Base-by-base conservation (phyloP, 2,113 vertebrate species). In the Scalopus aquaticus region DNA sequence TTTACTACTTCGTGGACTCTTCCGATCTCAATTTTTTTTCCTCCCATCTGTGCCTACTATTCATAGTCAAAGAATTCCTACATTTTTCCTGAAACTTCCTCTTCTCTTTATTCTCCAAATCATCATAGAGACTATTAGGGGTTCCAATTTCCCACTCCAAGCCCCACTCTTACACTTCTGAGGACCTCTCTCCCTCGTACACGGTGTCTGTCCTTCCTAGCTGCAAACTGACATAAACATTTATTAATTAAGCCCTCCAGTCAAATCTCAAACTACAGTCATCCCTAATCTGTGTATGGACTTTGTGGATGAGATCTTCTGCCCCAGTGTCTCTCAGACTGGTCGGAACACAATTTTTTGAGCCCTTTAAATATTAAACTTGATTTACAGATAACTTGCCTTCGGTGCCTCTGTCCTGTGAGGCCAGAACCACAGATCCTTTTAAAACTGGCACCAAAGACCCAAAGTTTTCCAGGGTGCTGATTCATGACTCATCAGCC, bases 401-500 rank as follows among this genome's bases (percentile, higher is more conserved):
- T 20, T 42, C 24, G 73, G 60, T 69, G 5, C n/a, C 37, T 78
- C 67, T 88, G 19, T 85, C 88, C 92, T 93, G 73, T 74, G 90
- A 96, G 56, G 86, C 80, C 39, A n/a, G 24, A 88, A 77, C 37
- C 67, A 82, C 82, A 93, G 94, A 94, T 69, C 67, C 44, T 76
- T 56, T 95, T 88, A 80, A 96, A 92, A 92, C 20, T 37, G 88
- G 77, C 51, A 82, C 90, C 54, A 19, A 78, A 67, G 58, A 92
- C 96, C 91, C 58, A 86, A 94, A 93, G 80, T 96, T 91, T 97
- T 95, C 78, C 56, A 39, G 81, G 92, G 90, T 78, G 10, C 96
- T 86, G 84, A 95, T 91, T 93, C 92, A 94, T 95, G 84, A 37
- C 93, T 85, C 81, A 78, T 77, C 91, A 84, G 90, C 85, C 84